Evolutionary conservation across 2,797 vertebrate genomes (phyloP), one percentile per base, ranked within the genome.

Genomic region (Centropyge bicolor): DNA sequence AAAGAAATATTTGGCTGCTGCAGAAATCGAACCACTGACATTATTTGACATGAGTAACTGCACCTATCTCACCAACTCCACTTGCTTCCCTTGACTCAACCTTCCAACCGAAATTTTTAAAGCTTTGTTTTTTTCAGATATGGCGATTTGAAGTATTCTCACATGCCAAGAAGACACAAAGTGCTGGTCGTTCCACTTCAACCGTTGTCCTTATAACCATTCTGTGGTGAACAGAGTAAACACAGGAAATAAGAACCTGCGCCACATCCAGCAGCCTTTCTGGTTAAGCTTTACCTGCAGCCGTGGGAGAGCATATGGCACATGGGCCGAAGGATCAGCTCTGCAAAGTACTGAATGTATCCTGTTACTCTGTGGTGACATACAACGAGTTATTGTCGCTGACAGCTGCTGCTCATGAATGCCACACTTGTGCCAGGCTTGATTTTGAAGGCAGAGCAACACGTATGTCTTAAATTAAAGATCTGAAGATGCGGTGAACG

Each of bases 331-430:
- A 74, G 87, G 73, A 86, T 86, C 83, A 64, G 62, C 81, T 80
- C 24, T 38, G 81, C 68, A 51, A 52, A 80, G 66, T 0, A 14
- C 52, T 59, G 62, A 48, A 71, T 10, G 54, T 78, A 76, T 91
- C 90, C 74, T 81, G 89, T 93, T 88, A 72, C 89, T 77, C 14
- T 59, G 64, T 57, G 63, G 48, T 76, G 83, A 87, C 80, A 83
- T 40, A 77, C 63, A 86, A 24, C 56, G 49, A 43, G 80, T 65
- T 74, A 78, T 80, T 80, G 78, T 74, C 78, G 65, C 80, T 48
- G 83, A 86, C 91, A 91, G 90, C 91, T 91, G 84, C 77, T 76
- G 87, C 41, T 76, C 74, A 80, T 80, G 72, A 84, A 86, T 56
- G 82, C 72, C 22, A 10, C 62, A 20, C 60, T 77, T 78, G 87